Percentiles rank a stretch among this genome's conserved stretches.
phyloP scores from a whole-genome alignment of 2,888 invertebrate species.

The Penaeus monodon region DNA sequence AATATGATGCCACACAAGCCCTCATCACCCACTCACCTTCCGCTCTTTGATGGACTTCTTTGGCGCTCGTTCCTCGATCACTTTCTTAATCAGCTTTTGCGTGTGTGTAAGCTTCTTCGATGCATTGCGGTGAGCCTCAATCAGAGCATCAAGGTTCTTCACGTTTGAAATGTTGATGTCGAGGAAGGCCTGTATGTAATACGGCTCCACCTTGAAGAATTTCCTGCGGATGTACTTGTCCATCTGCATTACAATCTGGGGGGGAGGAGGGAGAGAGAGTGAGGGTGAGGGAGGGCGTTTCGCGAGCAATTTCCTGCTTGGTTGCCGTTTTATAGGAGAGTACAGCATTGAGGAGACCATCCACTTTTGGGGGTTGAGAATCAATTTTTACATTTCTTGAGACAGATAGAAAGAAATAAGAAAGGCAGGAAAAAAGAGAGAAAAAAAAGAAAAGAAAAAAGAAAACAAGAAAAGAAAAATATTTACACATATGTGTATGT shows the following conservation, averaged over 20 bases:
- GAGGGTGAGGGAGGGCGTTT: no score
- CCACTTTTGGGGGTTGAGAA: no score
- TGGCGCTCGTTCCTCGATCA: slow-evolving; percentile 23
- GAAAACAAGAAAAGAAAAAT: background rate
- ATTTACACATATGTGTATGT: background rate
- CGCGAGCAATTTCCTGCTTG: no score
- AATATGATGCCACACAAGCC: background rate
- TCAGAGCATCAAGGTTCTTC: slow-evolving; percentile 21
- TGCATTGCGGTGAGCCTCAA: slow-evolving; percentile 5
- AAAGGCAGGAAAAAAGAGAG: no score
- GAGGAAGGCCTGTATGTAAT: slow-evolving; percentile 37
- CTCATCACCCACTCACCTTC: slow-evolving; percentile 31
- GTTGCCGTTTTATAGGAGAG: no score
- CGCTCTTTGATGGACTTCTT: slow-evolving; percentile 53
- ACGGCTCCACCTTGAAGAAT: slow-evolving; percentile 51
- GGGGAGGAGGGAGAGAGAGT: slow-evolving; percentile 34
- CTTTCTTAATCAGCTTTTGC: slow-evolving; percentile 42
- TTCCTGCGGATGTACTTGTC: slow-evolving; percentile 44
- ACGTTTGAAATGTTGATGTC: slow-evolving; percentile 35
- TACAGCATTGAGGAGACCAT: no score
- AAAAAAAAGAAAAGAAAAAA: background rate
- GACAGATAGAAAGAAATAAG: no score
- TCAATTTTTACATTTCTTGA: no score
- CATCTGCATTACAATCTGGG: slow-evolving; percentile 50
- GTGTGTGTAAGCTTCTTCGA: slow-evolving; percentile 42